These are phyloP conservation scores for Xerus inauris DNA, from an alignment of 2,113 vertebrate genomes.

Conservation along the genomic window DNA sequence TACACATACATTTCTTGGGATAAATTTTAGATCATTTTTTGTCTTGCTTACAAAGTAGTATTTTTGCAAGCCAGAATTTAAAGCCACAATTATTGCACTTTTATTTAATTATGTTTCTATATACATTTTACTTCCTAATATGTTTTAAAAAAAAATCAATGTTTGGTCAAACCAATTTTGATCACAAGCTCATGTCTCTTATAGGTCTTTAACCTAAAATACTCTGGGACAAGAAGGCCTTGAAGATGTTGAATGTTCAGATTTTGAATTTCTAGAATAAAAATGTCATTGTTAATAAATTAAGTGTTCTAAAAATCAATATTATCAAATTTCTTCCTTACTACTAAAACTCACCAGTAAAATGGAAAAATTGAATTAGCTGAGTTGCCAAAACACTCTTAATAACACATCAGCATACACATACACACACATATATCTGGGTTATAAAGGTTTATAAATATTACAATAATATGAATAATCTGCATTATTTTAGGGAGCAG, in stretches of 20 bases:
- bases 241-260: background rate
- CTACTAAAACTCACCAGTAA: background rate
- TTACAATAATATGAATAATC: conserved; percentile 22
- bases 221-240: background rate
- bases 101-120: background rate
- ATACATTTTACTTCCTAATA: background rate
- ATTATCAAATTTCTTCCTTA: background rate
- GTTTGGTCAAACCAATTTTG: background rate
- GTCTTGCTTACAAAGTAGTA: conserved; percentile 24
- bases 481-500: conserved; percentile 58
- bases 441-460: conserved; percentile 10
- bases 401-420: background rate
- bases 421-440: background rate
- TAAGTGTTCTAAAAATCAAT: conserved; percentile 24
- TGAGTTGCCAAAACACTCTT: conserved; percentile 25
- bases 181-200: background rate
- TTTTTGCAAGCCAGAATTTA: background rate
- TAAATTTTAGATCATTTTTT: background rate
- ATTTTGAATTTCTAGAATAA: background rate
- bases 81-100: background rate
- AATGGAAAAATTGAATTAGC: conserved; percentile 12
- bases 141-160: background rate
- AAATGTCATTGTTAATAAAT: background rate
- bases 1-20: background rate
- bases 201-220: background rate